Percentiles rank a stretch among this genome's conserved stretches.
Conservation (phyloP, 2,113 vertebrate species). For the Engraulis encrasicolus region DNA sequence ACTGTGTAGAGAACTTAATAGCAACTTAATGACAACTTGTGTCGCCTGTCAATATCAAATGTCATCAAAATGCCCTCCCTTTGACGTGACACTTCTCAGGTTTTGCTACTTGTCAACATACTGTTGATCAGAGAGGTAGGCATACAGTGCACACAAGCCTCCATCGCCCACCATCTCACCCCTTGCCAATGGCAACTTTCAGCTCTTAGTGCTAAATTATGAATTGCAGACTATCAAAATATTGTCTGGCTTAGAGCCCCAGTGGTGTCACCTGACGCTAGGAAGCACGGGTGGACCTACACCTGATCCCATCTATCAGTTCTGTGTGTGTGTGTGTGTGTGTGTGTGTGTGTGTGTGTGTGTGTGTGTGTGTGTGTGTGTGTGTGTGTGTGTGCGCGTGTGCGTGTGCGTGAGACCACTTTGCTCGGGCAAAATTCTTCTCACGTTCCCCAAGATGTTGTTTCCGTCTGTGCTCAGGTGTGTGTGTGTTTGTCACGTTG, state of each 20-base stretch:
- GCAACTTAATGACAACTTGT: too few species aligned
- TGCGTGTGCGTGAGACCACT: too few species aligned
- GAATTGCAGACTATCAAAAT: slow-evolving; percentile 7
- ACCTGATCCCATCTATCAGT: not conserved
- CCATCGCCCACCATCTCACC: not conserved
- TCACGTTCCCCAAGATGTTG: too few species aligned
- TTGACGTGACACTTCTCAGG: not conserved
- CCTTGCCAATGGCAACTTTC: not conserved
- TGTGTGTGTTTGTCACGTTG: too few species aligned
- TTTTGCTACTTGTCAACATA: not conserved
- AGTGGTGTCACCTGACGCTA: slow-evolving; percentile 5
- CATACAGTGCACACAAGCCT: not conserved
- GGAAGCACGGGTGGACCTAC: not conserved
- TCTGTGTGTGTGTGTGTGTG: too few species aligned
- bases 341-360: too few species aligned
- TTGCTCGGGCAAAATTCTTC: too few species aligned
- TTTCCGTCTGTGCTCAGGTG: too few species aligned
- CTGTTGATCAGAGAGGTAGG: not conserved
- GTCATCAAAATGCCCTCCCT: not conserved
- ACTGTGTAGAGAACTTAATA: not conserved
- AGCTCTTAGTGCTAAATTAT: slow-evolving; percentile 5
- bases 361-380: too few species aligned
- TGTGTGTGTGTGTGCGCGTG: too few species aligned
- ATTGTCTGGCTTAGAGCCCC: not conserved
- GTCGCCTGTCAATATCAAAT: not conserved